Base-by-base conservation (phyloP, 2,797 vertebrate species). In the Melanotaenia pygmaea region DNA sequence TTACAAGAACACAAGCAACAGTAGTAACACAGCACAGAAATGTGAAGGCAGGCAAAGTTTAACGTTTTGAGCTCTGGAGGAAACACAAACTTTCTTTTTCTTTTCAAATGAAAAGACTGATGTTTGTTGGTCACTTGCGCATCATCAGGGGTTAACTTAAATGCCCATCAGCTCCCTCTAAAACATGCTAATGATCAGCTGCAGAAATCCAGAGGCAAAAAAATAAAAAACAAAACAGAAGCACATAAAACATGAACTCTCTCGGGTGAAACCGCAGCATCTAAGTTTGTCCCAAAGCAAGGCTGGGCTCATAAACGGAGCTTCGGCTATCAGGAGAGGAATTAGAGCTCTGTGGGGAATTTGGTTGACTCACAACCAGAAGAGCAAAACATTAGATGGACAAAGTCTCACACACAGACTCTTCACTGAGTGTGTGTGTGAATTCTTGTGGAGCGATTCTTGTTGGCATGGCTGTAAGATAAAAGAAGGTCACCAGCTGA, bases 271-370 rank as follows among this genome's bases (percentile, higher is more conserved):
- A 26, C 60, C 5, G n/a, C 28, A 10, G 50, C 24, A 53, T 84
- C 79, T 69, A 74, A 83, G 67, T 77, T 58, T 71, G 26, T 65
- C 64, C 47, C 58, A 70, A 84, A 70, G 59, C 51, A 77, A 74
- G 74, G 60, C 22, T 28, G 30, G 54, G 30, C 10, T 35, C 68
- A 57, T 47, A 64, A 77, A 81, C 51, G 56, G 50, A 74, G 51
- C 72, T 59, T 81, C 61, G 77, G 83, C 88, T 69, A 79, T 76
- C 64, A 82, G 64, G 67, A 72, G 77, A 83, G 67, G 62, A 85
- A 84, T 89, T 74, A 83, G 7, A 45, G 61, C 65, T 83, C 73
- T 32, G 67, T 47, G 16, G 67, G 72, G 74, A 84, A 68, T 63
- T 56, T 5, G 37, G 67, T 84, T 86, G 85, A 84, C 73, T 90